Percentiles rank a stretch among this genome's conserved stretches.
Evolutionary conservation across 2,888 invertebrate genomes (phyloP).

Genomic region (Philopedon plagiatum): DNA sequence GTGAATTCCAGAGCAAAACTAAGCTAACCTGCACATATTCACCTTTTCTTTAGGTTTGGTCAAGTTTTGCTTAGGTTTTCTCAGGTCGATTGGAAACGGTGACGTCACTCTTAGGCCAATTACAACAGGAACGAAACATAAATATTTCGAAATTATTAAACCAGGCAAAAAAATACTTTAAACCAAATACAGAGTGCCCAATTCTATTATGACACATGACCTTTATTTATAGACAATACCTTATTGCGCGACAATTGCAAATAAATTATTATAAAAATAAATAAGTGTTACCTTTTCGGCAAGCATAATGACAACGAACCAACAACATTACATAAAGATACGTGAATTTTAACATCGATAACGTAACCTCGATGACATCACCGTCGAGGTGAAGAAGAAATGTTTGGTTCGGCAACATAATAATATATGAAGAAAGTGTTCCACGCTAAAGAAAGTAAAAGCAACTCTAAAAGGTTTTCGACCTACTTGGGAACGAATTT

Average conservation of each 20-base stretch:
- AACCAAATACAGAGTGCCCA: too few relatives aligned
- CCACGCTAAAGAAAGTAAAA: constrained; percentile 44
- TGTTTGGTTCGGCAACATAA: constrained; percentile 9
- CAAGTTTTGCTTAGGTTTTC: too few relatives aligned
- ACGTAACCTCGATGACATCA: constrained; percentile 37
- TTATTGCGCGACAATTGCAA: background rate
- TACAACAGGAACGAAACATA: too few relatives aligned
- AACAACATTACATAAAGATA: constrained; percentile 18
- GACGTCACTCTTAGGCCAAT: too few relatives aligned
- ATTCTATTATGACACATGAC: too few relatives aligned
- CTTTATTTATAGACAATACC: too few relatives aligned
- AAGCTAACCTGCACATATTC: too few relatives aligned
- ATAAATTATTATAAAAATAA: background rate
- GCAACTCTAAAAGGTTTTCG: constrained; percentile 17
- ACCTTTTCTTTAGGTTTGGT: too few relatives aligned
- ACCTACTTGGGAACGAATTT: constrained; percentile 6
- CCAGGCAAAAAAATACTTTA: too few relatives aligned
- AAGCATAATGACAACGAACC: background rate
- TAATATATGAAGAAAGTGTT: constrained; percentile 37
- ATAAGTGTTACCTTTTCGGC: background rate
- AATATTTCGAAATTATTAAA: too few relatives aligned
- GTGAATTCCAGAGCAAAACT: too few relatives aligned
- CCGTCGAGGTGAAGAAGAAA: constrained; percentile 24
- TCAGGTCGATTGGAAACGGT: too few relatives aligned
- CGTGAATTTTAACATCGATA: background rate